These are phyloP conservation scores for Pseudorectes ferrugineus DNA, from an alignment of 2,113 vertebrate species.

Conservation along the genomic window DNA sequence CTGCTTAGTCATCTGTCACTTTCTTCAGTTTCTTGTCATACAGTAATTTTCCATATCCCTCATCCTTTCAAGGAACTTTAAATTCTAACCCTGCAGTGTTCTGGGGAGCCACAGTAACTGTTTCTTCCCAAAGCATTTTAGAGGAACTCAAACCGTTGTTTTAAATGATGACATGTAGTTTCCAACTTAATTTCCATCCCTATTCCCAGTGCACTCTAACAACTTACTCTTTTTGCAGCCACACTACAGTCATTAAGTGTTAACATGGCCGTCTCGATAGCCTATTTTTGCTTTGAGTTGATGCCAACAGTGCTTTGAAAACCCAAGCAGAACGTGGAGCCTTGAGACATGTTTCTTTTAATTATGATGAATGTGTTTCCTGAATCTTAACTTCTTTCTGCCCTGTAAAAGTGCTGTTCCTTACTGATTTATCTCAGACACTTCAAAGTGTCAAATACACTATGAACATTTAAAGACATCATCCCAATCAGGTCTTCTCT, in stretches of 20 bases:
- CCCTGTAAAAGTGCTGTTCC: neutral
- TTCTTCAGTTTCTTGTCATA: neutral
- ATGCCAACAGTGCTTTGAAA: neutral
- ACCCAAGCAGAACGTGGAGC: neutral
- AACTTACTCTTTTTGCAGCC: neutral
- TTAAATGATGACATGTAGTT: neutral
- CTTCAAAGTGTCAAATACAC: neutral
- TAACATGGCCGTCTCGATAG: neutral
- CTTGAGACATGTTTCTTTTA: neutral
- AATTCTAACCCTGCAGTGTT: neutral
- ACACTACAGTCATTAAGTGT: neutral
- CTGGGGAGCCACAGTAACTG: too few species aligned
- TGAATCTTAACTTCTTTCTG: neutral
- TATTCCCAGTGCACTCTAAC: neutral
- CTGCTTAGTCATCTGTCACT: neutral
- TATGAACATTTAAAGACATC: neutral
- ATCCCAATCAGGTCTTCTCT: neutral
- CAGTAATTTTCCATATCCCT: neutral
- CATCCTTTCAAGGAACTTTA: neutral
- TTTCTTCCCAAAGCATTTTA: neutral
- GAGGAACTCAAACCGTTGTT: neutral
- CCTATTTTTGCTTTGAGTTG: neutral
- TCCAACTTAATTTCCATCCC: neutral
- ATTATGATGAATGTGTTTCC: neutral
- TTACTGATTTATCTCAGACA: neutral